phyloP scores from a whole-genome alignment of 2,888 invertebrate species.

The Macrophya alboannulata region DNA sequence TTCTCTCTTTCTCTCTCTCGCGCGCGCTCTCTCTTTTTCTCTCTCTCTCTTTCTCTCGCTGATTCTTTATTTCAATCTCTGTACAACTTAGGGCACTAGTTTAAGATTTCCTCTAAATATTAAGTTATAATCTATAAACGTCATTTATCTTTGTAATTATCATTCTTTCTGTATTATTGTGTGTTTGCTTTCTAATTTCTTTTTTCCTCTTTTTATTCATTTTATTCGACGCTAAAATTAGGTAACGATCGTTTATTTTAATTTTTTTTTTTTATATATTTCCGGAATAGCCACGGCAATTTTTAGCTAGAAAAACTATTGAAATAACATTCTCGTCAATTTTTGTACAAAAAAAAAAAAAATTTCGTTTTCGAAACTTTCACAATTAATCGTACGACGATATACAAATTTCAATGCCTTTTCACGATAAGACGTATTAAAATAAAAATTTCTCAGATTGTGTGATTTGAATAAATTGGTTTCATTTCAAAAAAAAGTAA shows the following conservation, averaged over 20 bases:
- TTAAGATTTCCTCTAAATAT: conserved; percentile 50
- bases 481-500: too few species aligned
- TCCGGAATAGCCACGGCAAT: conserved; percentile 45
- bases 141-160: conserved; percentile 51
- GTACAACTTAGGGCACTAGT: conserved; percentile 55
- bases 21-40: neutral
- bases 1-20: neutral
- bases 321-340: conserved; percentile 34
- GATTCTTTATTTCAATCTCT: neutral
- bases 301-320: conserved; percentile 18
- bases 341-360: conserved; percentile 23
- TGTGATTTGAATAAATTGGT: too few species aligned
- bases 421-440: neutral
- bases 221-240: conserved; percentile 66
- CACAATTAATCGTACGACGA: neutral
- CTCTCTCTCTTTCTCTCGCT: neutral
- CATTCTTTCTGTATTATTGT: conserved; percentile 52
- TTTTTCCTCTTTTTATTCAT: conserved; percentile 34
- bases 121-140: conserved; percentile 46
- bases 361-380: neutral
- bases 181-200: conserved; percentile 37
- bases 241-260: conserved; percentile 66
- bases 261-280: conserved; percentile 26
- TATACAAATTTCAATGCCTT: neutral
- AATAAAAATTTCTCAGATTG: neutral